Evolutionary conservation across 2,888 invertebrate species (phyloP), one percentile per base, ranked within the genome.

Genomic region (Eupeodes luniger): DNA sequence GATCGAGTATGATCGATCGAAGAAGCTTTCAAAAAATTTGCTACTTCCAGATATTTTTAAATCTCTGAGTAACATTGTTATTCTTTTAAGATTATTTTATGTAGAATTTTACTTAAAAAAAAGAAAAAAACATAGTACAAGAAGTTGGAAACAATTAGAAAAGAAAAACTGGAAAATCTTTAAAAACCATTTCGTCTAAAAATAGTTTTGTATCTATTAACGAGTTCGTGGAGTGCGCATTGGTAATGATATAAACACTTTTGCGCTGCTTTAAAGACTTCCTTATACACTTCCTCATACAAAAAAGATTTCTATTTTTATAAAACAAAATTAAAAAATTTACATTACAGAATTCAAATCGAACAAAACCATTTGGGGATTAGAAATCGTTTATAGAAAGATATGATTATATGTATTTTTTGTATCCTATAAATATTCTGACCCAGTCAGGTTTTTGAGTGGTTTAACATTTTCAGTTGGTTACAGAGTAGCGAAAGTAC

Each of bases 11-110:
- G 14, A 40, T 2, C 0, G 40, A 9, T 55, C 14, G n/a, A 59
- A n/a, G n/a, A 49, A 55, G 57, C 62, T 83, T 80, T 70, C 44
- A 34, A 61, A 34, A 27, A 51, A 16, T 85, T 83, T 79, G 40
- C 47, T 79, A 69, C 47, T 76, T 86, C 85, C 85, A 85, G 81
- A 77, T 84, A 80, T 76, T 74, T 81, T 84, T 79, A 64, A 75
- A 79, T 62, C 69, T 64, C 6, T 40, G 40, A 40, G 5, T 40
- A 40, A 40, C 40, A 40, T 27, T 27, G 27, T 27, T 27, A 3
- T 27, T 27, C 27, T 27, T 27, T 27, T 27, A 27, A 27, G 27
- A 27, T 9, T 44, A 57, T 11, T 36, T 19, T 70, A 11, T 44
- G 40, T 57, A 57, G 55, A 53, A 11, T 53, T 55, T 36, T 16